Evolutionary conservation across 2,797 vertebrate genomes (phyloP).

Genomic region (Heterohyrax brucei): DNA sequence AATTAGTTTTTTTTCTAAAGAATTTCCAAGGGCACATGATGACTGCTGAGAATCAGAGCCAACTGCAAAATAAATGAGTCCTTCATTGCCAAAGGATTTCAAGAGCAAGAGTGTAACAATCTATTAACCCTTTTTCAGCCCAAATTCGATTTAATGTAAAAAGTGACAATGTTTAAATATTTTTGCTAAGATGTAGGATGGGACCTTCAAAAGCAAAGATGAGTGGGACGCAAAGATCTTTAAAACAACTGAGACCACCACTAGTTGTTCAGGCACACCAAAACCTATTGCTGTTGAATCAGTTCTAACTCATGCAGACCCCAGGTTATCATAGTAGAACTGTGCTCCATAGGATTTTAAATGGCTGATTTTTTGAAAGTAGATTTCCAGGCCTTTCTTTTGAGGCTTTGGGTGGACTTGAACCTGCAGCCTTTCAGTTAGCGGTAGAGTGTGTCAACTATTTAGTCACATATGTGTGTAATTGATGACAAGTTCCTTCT

Average conservation of each 20-base stretch:
- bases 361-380: neutral
- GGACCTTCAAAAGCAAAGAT: neutral
- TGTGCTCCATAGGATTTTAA: neutral
- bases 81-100: constrained; percentile 47
- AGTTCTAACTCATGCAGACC: neutral
- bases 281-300: neutral
- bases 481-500: neutral
- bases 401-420: neutral
- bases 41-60: constrained; percentile 25
- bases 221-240: neutral
- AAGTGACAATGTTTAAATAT: neutral
- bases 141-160: constrained; percentile 11
- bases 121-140: neutral
- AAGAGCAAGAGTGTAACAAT: constrained; percentile 43
- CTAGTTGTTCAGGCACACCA: neutral
- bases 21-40: neutral
- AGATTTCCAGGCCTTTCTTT: neutral
- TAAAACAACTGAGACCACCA: neutral
- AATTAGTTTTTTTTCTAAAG: constrained; percentile 60
- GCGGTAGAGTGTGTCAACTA: neutral
- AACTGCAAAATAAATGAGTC: constrained; percentile 11
- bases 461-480: neutral
- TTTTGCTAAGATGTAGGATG: neutral
- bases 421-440: neutral
- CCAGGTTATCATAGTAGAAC: neutral